Evolutionary conservation across 1,140 invertebrate species (phyloP).

Genomic region (Argopecten irradians): DNA sequence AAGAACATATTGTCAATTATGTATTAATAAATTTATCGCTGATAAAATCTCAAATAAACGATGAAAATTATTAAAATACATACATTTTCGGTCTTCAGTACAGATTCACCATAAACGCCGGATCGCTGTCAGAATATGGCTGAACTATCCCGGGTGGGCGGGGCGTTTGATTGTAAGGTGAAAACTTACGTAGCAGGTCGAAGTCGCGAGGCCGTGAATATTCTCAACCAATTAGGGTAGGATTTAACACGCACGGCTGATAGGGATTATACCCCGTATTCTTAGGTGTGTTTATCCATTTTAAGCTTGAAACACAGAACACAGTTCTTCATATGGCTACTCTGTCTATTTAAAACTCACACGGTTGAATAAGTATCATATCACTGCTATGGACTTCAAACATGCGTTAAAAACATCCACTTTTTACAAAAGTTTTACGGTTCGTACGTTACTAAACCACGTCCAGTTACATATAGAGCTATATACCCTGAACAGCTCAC

Average conservation of each 20-base stretch:
- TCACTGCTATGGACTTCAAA: not conserved
- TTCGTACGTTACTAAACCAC: no score
- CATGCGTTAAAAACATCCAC: not conserved
- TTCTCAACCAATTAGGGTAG: not conserved
- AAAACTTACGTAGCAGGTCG: not conserved
- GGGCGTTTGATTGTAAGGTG: not conserved
- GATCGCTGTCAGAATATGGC: not conserved
- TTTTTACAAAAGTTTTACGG: not conserved
- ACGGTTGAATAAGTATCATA: not conserved
- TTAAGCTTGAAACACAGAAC: no score
- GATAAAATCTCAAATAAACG: no score
- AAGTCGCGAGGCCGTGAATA: not conserved
- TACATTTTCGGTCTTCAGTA: not conserved
- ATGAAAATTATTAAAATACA: no score
- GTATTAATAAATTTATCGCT: no score
- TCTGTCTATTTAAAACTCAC: not conserved
- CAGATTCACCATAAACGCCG: not conserved
- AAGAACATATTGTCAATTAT: no score
- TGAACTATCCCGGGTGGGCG: conserved; percentile 17
- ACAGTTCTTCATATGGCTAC: no score
- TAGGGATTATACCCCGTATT: not conserved
- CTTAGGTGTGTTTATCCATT: no score
- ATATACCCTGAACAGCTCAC: no score
- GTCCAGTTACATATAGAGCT: no score
- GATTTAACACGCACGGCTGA: not conserved